These are phyloP conservation scores for Triplophysa yarkandensis DNA, from an alignment of 2,797 vertebrate genomes.

Conservation along the genomic window DNA sequence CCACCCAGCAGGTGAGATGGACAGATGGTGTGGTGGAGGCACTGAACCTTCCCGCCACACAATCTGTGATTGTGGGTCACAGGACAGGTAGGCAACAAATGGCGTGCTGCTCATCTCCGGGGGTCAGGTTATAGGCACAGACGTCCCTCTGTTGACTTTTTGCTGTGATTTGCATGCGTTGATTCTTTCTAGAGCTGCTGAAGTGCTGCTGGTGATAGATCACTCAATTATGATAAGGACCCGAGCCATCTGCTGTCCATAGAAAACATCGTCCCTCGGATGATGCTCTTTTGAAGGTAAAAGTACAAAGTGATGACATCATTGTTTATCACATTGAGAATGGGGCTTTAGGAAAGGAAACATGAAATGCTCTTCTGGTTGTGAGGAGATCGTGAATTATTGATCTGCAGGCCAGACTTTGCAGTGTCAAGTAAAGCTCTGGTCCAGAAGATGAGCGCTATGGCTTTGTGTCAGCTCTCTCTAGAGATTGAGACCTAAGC, in stretches of 20 bases:
- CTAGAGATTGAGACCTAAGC: slow-evolving; percentile 12
- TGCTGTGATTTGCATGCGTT: slow-evolving; percentile 1
- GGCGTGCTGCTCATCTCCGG: slow-evolving; percentile 11
- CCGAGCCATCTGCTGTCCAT: slow-evolving; percentile 31
- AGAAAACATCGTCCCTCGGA: background rate
- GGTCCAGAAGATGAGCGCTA: slow-evolving; percentile 24
- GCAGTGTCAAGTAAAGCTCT: slow-evolving; percentile 22
- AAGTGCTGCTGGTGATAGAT: slow-evolving; percentile 23
- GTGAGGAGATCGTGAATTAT: slow-evolving; percentile 48
- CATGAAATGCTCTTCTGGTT: slow-evolving; percentile 22
- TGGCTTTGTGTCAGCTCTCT: slow-evolving; percentile 19
- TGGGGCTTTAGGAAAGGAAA: slow-evolving; percentile 21
- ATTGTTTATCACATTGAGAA: background rate
- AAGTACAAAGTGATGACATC: background rate
- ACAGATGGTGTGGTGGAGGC: slow-evolving; percentile 52
- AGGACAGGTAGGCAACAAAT: slow-evolving; percentile 54
- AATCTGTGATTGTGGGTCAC: slow-evolving; percentile 45
- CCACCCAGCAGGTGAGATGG: slow-evolving; percentile 43
- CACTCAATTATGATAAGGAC: slow-evolving; percentile 41
- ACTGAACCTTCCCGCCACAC: slow-evolving; percentile 18
- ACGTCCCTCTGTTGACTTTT: slow-evolving; percentile 4
- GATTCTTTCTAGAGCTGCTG: background rate
- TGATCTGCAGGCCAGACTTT: slow-evolving; percentile 30
- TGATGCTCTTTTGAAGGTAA: background rate
- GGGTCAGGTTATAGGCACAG: slow-evolving; percentile 41